Evolutionary conservation across 2,113 vertebrate species (phyloP), one percentile per base, ranked within the genome.

Genomic region (Oryzias melastigma): DNA sequence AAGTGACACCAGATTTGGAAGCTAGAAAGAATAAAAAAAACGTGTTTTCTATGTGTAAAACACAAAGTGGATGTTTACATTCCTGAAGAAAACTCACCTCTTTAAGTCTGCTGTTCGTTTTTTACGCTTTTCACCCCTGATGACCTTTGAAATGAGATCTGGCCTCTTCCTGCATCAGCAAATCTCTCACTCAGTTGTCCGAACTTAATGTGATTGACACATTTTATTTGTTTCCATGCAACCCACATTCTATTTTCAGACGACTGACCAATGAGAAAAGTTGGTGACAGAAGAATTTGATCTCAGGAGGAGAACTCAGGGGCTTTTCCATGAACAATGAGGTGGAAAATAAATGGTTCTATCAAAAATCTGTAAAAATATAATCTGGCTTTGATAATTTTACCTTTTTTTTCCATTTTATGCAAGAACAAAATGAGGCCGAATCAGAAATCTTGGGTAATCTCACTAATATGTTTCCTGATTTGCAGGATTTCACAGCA

Each of bases 211-310:
- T 90, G 85, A 90, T 83, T 89, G 90, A 84, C 89, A 90, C 84
- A 85, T 91, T 88, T 85, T 81, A 91, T 90, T 91, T 90, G 83
- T 90, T 89, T 84, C 86, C 84, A 87, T 82, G 74, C 76, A 79
- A 67, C 73, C 50, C 44, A 46, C 67, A 73, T 68, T 78, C 52
- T 29, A 81, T 87, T 81, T 87, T 82, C 76, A 83, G 64, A 70
- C 81, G 81, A 86, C 81, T 65, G 80, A 52, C 82, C 86, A 84
- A 87, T 87, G 67, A 84, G n/a, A n/a, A n/a, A n/a, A n/a, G n/a
- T n/a, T n/a, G n/a, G n/a, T n/a, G n/a, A n/a, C n/a, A n/a, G n/a
- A n/a, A n/a, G n/a, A n/a, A n/a, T n/a, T n/a, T n/a, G n/a, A n/a
- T n/a, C n/a, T n/a, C n/a, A n/a, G n/a, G n/a, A n/a, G n/a, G n/a